These are phyloP conservation scores for Tenthredo amoena DNA, from an alignment of 2,888 invertebrate species.

Conservation along the genomic window DNA sequence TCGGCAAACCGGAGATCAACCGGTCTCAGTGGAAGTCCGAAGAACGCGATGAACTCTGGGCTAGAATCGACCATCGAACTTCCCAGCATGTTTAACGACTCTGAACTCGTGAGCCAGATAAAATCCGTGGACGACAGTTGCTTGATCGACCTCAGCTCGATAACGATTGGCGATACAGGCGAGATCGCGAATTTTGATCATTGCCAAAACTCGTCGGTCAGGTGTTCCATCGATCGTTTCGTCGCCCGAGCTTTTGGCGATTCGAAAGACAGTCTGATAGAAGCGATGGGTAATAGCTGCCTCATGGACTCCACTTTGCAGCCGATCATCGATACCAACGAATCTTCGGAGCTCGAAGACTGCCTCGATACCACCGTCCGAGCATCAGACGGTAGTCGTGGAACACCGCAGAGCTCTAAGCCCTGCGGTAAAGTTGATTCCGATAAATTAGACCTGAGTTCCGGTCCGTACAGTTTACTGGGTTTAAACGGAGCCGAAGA, in stretches of 20 bases:
- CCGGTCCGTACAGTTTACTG: conserved; percentile 83
- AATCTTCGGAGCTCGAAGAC: not conserved
- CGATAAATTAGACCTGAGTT: conserved; percentile 66
- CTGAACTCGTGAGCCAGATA: not conserved
- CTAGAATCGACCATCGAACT: not conserved
- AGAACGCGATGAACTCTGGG: not conserved
- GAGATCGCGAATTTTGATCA: not conserved
- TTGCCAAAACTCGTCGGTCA: not conserved
- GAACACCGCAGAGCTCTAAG: not conserved
- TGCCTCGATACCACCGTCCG: not conserved
- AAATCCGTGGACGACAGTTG: conserved; percentile 9
- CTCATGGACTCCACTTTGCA: conserved; percentile 63
- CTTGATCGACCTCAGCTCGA: not conserved
- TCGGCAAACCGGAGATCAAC: not conserved
- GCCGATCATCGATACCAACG: not conserved
- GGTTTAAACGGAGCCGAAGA: conserved; percentile 69
- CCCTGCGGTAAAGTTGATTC: not conserved
- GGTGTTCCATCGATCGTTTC: not conserved
- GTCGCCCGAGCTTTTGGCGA: conserved; percentile 19
- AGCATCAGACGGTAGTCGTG: conserved; percentile 64
- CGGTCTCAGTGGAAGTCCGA: not conserved
- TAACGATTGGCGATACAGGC: not conserved
- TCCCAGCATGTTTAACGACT: conserved; percentile 15
- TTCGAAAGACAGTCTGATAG: conserved; percentile 68
- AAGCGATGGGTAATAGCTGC: conserved; percentile 68